These are phyloP conservation scores for Cromileptes altivelis DNA, from an alignment of 2,113 vertebrate genomes.

Conservation along the genomic window DNA sequence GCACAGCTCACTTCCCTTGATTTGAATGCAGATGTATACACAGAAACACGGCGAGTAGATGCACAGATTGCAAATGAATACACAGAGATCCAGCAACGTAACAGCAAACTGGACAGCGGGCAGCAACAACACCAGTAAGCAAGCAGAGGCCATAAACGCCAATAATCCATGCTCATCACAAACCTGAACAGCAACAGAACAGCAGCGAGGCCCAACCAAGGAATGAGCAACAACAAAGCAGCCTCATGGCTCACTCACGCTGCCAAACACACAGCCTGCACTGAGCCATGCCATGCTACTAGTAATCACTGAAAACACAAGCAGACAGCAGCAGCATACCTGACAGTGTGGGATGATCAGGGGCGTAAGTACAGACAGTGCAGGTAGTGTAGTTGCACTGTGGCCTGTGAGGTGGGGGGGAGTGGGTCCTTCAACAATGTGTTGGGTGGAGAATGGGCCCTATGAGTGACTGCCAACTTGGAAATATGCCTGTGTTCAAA, in stretches of 20 bases:
- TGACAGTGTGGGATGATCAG: neutral
- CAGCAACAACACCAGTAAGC: neutral
- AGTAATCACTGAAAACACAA: neutral
- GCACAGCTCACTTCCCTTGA: neutral
- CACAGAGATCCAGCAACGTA: neutral
- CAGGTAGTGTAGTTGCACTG: too few species aligned
- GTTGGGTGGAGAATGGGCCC: too few species aligned
- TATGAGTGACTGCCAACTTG: too few species aligned
- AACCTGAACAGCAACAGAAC: neutral
- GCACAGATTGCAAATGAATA: neutral
- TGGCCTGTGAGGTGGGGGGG: too few species aligned
- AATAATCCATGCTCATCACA: slow-evolving; percentile 3
- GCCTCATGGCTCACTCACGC: neutral
- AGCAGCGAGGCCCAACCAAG: neutral
- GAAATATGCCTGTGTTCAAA: too few species aligned
- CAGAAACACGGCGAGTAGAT: too few species aligned
- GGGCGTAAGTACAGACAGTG: too few species aligned
- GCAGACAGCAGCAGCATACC: neutral
- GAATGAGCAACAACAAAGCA: neutral
- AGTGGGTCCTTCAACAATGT: too few species aligned
- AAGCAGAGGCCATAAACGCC: neutral
- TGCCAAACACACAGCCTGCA: neutral
- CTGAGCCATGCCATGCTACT: neutral
- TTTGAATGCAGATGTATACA: neutral
- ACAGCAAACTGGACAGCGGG: neutral